Percentiles rank a stretch among this genome's conserved stretches.
These are phyloP conservation scores for Sylvilagus bachmani DNA, from an alignment of 2,113 vertebrate genomes.

Conservation along the genomic window DNA sequence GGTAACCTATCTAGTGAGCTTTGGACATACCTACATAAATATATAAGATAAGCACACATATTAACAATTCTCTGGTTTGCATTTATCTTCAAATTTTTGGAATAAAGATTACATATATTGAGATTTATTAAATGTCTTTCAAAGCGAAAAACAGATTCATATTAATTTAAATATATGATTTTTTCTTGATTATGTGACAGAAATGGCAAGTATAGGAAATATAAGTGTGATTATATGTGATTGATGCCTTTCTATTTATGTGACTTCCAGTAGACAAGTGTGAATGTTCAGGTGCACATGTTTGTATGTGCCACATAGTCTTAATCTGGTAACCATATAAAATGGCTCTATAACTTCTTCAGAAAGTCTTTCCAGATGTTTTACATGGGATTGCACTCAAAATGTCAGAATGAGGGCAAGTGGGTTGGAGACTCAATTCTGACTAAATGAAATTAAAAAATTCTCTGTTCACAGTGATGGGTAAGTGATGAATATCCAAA, in stretches of 20 bases:
- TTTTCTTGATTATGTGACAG: background rate
- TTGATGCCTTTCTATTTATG: background rate
- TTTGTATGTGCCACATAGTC: background rate
- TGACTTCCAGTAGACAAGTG: background rate
- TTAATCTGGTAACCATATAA: background rate
- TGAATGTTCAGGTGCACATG: background rate
- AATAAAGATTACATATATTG: background rate
- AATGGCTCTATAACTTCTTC: background rate
- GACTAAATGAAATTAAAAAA: conserved; percentile 10
- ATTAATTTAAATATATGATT: background rate
- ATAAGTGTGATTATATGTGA: background rate
- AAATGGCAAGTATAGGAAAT: background rate
- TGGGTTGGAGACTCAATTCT: background rate
- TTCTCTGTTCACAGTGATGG: background rate
- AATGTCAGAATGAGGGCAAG: background rate
- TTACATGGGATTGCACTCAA: background rate
- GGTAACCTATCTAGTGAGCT: background rate
- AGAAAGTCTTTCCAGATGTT: background rate
- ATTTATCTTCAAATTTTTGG: conserved; percentile 13
- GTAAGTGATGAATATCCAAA: background rate
- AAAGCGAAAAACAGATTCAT: background rate
- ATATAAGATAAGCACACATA: background rate
- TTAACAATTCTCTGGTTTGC: background rate
- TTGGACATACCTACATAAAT: background rate
- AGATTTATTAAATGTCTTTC: background rate